Evolutionary conservation across 2,888 invertebrate genomes (phyloP), one percentile per base, ranked within the genome.

Genomic region (Taenaris catops): DNA sequence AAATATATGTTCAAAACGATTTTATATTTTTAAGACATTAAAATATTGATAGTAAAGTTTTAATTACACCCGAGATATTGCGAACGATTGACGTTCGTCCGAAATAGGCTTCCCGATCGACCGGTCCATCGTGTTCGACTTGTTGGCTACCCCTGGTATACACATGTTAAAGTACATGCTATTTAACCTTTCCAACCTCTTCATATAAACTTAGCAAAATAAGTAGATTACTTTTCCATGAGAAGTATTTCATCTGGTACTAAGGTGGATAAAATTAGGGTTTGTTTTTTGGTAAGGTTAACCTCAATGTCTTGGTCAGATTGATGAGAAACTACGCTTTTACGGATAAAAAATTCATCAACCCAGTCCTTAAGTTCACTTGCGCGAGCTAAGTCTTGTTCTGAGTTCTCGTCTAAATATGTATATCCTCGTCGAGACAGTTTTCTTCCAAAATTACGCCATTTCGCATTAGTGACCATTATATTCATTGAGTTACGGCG

Each of bases 181-280:
- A n/a, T n/a, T n/a, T n/a, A n/a, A n/a, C n/a, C n/a, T n/a, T n/a
- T n/a, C n/a, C n/a, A n/a, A n/a, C n/a, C n/a, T n/a, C n/a, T n/a
- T n/a, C n/a, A n/a, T n/a, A n/a, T n/a, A n/a, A n/a, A n/a, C n/a
- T n/a, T n/a, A n/a, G n/a, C n/a, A n/a, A n/a, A n/a, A n/a, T 21
- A 27, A 8, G 20, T 20, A 25, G 8, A 40, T 56, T 72, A 74
- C 66, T 81, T 73, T 17, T 78, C 63, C 53, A 81, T 72, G 12
- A 78, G 66, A 23, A 90, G 58, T 31, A 90, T 61, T 64, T 89
- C 87, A 46, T 90, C 88, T 0, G 90, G 89, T 1, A 90, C 72
- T 37, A 90, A 73, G 1, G 89, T 89, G 0, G 89, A 79, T 21
- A 90, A 60, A 8, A 87, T 69, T 14, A 87, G 68, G 0, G 88